Percentiles rank a stretch among this genome's conserved stretches.
Evolutionary conservation across 2,888 invertebrate genomes (phyloP).

Genomic region (Ormyrus rosae): DNA sequence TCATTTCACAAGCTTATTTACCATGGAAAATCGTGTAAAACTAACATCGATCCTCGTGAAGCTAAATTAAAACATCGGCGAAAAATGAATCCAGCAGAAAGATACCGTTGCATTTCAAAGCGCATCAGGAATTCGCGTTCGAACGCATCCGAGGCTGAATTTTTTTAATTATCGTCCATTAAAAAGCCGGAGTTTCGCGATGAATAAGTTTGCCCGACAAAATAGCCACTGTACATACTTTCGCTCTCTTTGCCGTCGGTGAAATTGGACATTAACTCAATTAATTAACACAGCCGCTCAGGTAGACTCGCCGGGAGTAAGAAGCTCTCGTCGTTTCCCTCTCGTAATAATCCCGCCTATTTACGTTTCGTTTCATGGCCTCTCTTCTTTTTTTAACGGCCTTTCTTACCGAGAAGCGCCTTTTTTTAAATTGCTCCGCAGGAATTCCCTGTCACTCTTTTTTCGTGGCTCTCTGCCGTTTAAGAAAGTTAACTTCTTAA

Average conservation of each 20-base stretch:
- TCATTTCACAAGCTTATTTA: too few relatives aligned
- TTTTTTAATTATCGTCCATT: conserved; percentile 22
- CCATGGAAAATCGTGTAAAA: too few relatives aligned
- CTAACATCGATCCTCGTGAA: too few relatives aligned
- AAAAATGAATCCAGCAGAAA: too few relatives aligned
- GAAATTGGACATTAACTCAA: conserved; percentile 41
- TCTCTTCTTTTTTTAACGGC: not conserved
- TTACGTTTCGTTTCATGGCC: not conserved
- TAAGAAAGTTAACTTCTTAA: too few relatives aligned
- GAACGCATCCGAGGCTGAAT: too few relatives aligned
- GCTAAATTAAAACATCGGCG: too few relatives aligned
- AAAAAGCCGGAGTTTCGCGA: not conserved
- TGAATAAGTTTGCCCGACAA: conserved; percentile 34
- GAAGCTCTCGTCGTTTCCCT: conserved; percentile 24
- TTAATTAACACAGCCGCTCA: conserved; percentile 40
- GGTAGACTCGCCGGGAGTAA: conserved; percentile 11
- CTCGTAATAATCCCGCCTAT: conserved; percentile 19
- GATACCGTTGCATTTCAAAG: too few relatives aligned
- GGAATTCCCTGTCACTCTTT: conserved; percentile 5
- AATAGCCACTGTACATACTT: conserved; percentile 25
- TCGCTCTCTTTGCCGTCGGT: conserved; percentile 39
- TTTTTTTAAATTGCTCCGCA: conserved; percentile 17
- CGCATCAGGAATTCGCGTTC: too few relatives aligned
- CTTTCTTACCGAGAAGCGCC: conserved; percentile 6
- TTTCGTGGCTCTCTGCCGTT: not conserved